phyloP scores from a whole-genome alignment of 2,797 vertebrate genomes.

The Gouania willdenowi region DNA sequence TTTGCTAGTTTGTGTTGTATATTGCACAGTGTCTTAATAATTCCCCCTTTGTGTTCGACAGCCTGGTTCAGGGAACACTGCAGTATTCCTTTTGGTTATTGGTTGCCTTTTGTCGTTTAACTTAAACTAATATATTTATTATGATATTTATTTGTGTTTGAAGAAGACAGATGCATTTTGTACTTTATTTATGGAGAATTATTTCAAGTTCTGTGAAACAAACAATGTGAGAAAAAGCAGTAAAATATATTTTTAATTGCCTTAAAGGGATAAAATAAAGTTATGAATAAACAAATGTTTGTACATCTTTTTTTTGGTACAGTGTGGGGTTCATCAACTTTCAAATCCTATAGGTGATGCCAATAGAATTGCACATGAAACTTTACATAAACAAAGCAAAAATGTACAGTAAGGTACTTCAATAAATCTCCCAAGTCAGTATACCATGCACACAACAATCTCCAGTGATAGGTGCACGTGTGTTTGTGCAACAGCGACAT shows the following conservation, averaged over 20 bases:
- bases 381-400: too few species aligned
- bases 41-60: constrained; percentile 52
- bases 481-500: too few species aligned
- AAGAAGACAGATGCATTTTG: constrained; percentile 77
- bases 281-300: constrained; percentile 55
- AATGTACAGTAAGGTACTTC: too few species aligned
- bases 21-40: constrained; percentile 39
- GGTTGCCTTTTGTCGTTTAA: constrained; percentile 71
- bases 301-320: background rate
- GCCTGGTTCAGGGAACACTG: constrained; percentile 74
- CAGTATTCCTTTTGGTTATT: constrained; percentile 78
- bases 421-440: too few species aligned
- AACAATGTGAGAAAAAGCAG: constrained; percentile 58
- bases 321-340: too few species aligned
- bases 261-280: constrained; percentile 70
- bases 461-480: too few species aligned
- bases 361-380: too few species aligned
- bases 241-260: constrained; percentile 72
- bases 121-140: constrained; percentile 83
- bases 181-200: constrained; percentile 80
- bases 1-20: constrained; percentile 29
- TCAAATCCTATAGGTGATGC: too few species aligned
- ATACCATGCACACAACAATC: too few species aligned
- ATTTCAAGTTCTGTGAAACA: constrained; percentile 64
- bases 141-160: constrained; percentile 80